Evolutionary conservation across 2,113 vertebrate genomes (phyloP).

Genomic region (Theristicus caerulescens): DNA sequence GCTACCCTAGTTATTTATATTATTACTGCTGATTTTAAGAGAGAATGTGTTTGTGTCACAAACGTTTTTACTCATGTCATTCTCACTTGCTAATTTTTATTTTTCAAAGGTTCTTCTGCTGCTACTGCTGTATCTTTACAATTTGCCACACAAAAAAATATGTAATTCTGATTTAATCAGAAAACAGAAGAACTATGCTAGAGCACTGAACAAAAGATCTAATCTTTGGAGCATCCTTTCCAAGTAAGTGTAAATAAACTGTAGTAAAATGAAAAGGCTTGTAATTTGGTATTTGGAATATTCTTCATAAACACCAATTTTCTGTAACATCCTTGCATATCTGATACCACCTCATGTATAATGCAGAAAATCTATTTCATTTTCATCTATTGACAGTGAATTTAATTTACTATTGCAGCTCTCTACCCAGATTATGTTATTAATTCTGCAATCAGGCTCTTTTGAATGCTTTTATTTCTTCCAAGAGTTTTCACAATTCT

Average conservation of each 20-base stretch:
- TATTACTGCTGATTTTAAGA: constrained; percentile 50
- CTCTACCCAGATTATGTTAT: constrained; percentile 72
- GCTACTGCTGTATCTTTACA: neutral
- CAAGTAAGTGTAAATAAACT: constrained; percentile 71
- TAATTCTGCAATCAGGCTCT: constrained; percentile 78
- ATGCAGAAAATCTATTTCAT: constrained; percentile 78
- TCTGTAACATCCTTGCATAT: constrained; percentile 73
- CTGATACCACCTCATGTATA: constrained; percentile 79
- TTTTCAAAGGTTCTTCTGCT: constrained; percentile 22
- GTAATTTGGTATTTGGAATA: constrained; percentile 79
- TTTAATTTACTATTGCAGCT: constrained; percentile 74
- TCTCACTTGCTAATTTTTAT: constrained; percentile 21
- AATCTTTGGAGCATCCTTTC: constrained; percentile 67
- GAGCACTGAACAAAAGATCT: constrained; percentile 67
- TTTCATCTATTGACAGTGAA: constrained; percentile 77
- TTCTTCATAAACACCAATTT: constrained; percentile 78
- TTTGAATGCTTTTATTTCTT: constrained; percentile 70
- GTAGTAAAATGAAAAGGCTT: constrained; percentile 72
- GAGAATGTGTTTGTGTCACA: constrained; percentile 48
- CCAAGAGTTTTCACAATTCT: constrained; percentile 61
- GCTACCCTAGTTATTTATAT: neutral
- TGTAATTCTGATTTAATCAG: constrained; percentile 56
- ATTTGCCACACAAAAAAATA: constrained; percentile 34
- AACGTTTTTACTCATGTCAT: neutral
- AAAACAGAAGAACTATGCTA: constrained; percentile 44